A percentile compares a stretch with the other conserved stretches of the same genome.
These are phyloP conservation scores for Rallus crepitans DNA, from an alignment of 2,797 vertebrate species.

Conservation along the genomic window DNA sequence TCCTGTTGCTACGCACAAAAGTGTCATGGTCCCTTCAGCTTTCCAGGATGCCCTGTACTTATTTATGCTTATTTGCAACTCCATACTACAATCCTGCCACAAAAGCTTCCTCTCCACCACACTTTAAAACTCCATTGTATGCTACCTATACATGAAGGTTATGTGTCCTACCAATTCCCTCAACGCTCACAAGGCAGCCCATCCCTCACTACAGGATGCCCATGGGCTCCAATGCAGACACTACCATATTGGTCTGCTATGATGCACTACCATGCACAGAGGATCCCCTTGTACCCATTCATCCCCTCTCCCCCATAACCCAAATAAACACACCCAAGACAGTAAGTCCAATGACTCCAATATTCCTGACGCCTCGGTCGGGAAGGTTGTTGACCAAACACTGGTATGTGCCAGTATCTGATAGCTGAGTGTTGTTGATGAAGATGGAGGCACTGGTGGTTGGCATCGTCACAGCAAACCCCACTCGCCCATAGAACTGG, in stretches of 20 bases:
- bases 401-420: constrained; percentile 98
- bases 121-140: not conserved
- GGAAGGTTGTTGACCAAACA: constrained; percentile 99
- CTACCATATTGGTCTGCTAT: not conserved
- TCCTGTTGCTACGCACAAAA: not conserved
- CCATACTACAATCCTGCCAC: not conserved
- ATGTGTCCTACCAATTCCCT: not conserved
- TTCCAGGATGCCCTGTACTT: not conserved
- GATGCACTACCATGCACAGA: not conserved
- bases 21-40: not conserved
- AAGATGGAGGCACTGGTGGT: constrained; percentile 99
- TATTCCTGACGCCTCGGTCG: constrained; percentile 93
- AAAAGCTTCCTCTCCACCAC: not conserved
- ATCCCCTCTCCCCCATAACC: not conserved
- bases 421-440: constrained; percentile 98
- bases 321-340: constrained; percentile 88
- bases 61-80: not conserved
- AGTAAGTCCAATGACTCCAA: constrained; percentile 95
- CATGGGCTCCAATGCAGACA: not conserved
- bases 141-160: not conserved
- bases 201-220: not conserved
- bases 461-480: constrained; percentile 96
- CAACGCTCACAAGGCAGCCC: not conserved
- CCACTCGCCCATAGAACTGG: constrained; percentile 93
- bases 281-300: not conserved